A percentile compares a stretch with the other conserved stretches of the same genome.
Evolutionary conservation across 1,140 invertebrate genomes (phyloP).

Genomic region (Lordiphosa clarofinis): DNA sequence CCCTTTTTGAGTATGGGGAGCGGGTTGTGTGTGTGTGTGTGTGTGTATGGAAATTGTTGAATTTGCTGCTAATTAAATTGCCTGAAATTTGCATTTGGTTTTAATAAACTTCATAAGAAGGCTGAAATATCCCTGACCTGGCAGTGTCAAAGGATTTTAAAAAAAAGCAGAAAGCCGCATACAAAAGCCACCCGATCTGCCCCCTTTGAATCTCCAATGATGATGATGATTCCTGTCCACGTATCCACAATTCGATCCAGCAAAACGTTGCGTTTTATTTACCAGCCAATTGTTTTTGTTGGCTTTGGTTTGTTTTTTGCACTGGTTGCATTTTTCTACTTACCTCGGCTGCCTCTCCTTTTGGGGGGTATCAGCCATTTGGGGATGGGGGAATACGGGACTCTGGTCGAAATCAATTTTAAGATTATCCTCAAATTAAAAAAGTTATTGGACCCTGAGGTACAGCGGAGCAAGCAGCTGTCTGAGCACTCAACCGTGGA

Average conservation of each 20-base stretch:
- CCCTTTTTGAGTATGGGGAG: constrained; percentile 21
- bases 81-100: constrained; percentile 65
- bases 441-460: too few relatives aligned
- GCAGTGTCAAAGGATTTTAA: constrained; percentile 33
- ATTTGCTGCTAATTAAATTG: constrained; percentile 77
- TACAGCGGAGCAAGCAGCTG: too few relatives aligned
- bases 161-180: constrained; percentile 2
- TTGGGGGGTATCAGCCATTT: background rate
- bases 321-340: constrained; percentile 48
- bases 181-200: constrained; percentile 21
- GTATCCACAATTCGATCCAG: constrained; percentile 28
- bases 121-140: constrained; percentile 40
- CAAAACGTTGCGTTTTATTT: constrained; percentile 31
- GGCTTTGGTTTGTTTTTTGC: constrained; percentile 35
- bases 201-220: constrained; percentile 15
- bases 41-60: constrained; percentile 66
- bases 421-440: too few relatives aligned
- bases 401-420: background rate
- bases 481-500: too few relatives aligned
- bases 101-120: constrained; percentile 56
- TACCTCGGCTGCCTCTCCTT: constrained; percentile 12
- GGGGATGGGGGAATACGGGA: constrained; percentile 3
- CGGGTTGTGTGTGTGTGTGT: constrained; percentile 13
- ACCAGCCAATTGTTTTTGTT: constrained; percentile 48
- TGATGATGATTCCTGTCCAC: constrained; percentile 13